Percentiles rank a stretch among this genome's conserved stretches.
Conservation (phyloP, 2,888 invertebrate genomes). For the Liodrosophila aerea region DNA sequence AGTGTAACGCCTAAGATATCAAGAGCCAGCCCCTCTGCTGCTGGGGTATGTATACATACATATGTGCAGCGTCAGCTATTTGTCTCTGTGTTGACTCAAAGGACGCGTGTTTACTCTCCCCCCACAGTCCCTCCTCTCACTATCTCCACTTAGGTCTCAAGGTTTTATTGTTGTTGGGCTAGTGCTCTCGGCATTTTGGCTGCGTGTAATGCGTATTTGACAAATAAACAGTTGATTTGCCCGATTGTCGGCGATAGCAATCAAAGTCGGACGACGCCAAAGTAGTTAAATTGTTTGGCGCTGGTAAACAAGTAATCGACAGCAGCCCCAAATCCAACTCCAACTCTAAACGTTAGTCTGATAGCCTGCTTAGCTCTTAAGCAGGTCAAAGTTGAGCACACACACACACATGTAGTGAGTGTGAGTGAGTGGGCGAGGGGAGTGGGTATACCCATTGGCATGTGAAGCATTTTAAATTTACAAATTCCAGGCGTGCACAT, state of each 20-base stretch:
- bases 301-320: slow-evolving; percentile 75
- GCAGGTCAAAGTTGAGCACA: slow-evolving; percentile 49
- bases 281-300: slow-evolving; percentile 75
- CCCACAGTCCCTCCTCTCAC: not conserved
- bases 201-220: slow-evolving; percentile 76
- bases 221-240: slow-evolving; percentile 76
- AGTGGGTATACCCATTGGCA: slow-evolving; percentile 22
- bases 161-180: slow-evolving; percentile 58
- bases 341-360: slow-evolving; percentile 9
- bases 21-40: slow-evolving; percentile 56
- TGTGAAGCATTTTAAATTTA: slow-evolving; percentile 75
- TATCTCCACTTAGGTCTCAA: slow-evolving; percentile 5
- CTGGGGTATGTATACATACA: slow-evolving; percentile 32
- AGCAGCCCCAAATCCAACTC: slow-evolving; percentile 10
- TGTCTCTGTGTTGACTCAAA: slow-evolving; percentile 61
- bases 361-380: slow-evolving; percentile 42
- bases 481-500: slow-evolving; percentile 74
- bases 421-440: not conserved
- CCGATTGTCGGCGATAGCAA: slow-evolving; percentile 59
- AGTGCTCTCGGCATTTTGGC: slow-evolving; percentile 51
- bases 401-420: too few species aligned
- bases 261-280: slow-evolving; percentile 58
- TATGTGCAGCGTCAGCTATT: slow-evolving; percentile 72
- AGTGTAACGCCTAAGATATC: slow-evolving; percentile 72
- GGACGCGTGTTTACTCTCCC: slow-evolving; percentile 28